These are phyloP conservation scores for Calidris pugnax DNA, from an alignment of 2,113 vertebrate species.

Conservation along the genomic window DNA sequence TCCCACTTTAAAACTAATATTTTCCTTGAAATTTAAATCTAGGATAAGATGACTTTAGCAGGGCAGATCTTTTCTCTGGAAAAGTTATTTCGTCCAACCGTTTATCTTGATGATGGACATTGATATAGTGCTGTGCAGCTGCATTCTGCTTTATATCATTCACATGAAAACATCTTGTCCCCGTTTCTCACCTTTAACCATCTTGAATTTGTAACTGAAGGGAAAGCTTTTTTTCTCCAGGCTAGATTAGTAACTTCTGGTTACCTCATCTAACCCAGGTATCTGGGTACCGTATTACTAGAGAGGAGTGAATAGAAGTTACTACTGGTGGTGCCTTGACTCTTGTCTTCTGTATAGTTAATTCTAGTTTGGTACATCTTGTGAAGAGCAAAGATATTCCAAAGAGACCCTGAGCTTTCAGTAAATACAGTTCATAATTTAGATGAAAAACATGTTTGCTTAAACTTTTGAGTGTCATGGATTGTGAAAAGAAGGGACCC, in stretches of 20 bases:
- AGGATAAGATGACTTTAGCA: neutral
- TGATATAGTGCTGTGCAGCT: neutral
- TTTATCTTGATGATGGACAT: neutral
- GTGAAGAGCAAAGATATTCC: neutral
- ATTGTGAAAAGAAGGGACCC: neutral
- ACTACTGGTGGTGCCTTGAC: neutral
- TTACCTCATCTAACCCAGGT: neutral
- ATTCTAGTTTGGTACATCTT: neutral
- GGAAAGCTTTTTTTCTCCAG: neutral
- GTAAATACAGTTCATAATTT: neutral
- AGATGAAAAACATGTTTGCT: neutral
- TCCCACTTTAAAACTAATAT: neutral
- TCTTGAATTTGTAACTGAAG: constrained; percentile 13
- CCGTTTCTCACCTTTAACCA: neutral
- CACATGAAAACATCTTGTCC: neutral
- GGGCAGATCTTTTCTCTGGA: neutral
- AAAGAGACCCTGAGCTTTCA: neutral
- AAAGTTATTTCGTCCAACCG: neutral
- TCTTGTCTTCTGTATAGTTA: neutral
- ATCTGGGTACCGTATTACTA: neutral
- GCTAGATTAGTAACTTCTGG: neutral
- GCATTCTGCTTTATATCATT: neutral
- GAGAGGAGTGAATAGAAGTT: neutral
- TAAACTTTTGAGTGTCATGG: neutral
- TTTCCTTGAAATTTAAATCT: constrained; percentile 33